A percentile compares a stretch with the other conserved stretches of the same genome.
phyloP scores from a whole-genome alignment of 1,140 invertebrate genomes.

The Pseudomyrmex gracilis region DNA sequence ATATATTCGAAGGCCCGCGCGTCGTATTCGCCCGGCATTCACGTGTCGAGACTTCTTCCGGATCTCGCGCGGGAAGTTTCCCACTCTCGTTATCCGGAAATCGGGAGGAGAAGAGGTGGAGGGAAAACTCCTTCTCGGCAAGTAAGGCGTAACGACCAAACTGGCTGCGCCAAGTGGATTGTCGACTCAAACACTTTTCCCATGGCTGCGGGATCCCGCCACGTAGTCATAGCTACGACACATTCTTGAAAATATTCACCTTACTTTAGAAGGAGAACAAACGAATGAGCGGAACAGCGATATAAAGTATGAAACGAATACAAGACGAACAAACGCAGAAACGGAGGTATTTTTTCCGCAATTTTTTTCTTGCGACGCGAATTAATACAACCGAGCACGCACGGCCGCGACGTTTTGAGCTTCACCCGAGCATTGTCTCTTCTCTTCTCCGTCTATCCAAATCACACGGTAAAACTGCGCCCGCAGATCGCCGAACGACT shows the following conservation, averaged over 20 bases:
- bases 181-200: conserved; percentile 41
- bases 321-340: neutral
- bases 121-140: conserved; percentile 28
- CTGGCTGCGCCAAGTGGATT: conserved; percentile 56
- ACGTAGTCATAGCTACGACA: neutral
- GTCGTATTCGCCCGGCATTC: conserved; percentile 34
- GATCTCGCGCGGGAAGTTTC: conserved; percentile 21
- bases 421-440: neutral
- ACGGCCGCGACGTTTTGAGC: conserved; percentile 29
- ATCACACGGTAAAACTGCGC: conserved; percentile 53
- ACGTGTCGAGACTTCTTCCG: conserved; percentile 37
- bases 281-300: neutral
- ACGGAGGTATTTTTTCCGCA: neutral
- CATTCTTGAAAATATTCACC: conserved; percentile 35
- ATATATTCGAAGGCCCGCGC: conserved; percentile 36
- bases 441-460: conserved; percentile 37
- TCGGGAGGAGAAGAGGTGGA: neutral
- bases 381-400: conserved; percentile 17
- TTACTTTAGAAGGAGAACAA: neutral
- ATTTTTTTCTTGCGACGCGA: neutral
- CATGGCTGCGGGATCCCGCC: neutral
- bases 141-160: conserved; percentile 51
- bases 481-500: conserved; percentile 10
- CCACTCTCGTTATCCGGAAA: conserved; percentile 49
- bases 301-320: conserved; percentile 2